Evolutionary conservation across 2,888 invertebrate species (phyloP), one percentile per base, ranked within the genome.

Genomic region (Amblyteles armatorius): DNA sequence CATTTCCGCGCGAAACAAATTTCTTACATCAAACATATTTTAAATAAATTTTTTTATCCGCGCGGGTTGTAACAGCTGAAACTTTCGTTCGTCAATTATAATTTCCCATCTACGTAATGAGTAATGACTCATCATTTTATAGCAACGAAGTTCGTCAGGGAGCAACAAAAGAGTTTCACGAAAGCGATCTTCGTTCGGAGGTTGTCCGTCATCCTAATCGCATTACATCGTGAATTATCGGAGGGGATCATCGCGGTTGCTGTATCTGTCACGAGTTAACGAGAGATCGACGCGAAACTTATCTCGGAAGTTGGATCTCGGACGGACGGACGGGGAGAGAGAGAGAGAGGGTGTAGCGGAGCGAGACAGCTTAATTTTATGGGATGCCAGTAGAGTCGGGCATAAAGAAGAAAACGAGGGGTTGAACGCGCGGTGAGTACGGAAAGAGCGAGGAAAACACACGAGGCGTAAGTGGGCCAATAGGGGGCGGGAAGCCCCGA

Each of bases 401-500:
- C 22, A 40, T 67, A 71, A 33, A 78, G 81, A 83, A 80, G 68
- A 79, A 80, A 65, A 57, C 85, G 79, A 79, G 83, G 78, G 82
- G 83, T 73, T 85, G 82, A 80, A 87, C 88, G 81, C 40, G 52
- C 40, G 52, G 72, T 16, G 79, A 60, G 82, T 79, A 78, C 52
- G 76, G 65, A 68, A 82, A 69, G 82, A 84, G 82, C 68, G 82
- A 83, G 89, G 89, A 90, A 90, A 86, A 84, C 86, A 88, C 85
- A 90, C 89, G 89, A 89, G 88, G 87, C 87, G 90, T 90, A 93
- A 93, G 92, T 93, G 92, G 92, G 92, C 90, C 92, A 93, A 91
- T 91, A 88, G 88, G 89, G 92, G 91, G 92, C 76, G 91, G 91
- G 93, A 93, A 93, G 91, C 93, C 93, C 90, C 88, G 87, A 81